phyloP scores from a whole-genome alignment of 2,797 vertebrate genomes.

The Neostethus bicornis region DNA sequence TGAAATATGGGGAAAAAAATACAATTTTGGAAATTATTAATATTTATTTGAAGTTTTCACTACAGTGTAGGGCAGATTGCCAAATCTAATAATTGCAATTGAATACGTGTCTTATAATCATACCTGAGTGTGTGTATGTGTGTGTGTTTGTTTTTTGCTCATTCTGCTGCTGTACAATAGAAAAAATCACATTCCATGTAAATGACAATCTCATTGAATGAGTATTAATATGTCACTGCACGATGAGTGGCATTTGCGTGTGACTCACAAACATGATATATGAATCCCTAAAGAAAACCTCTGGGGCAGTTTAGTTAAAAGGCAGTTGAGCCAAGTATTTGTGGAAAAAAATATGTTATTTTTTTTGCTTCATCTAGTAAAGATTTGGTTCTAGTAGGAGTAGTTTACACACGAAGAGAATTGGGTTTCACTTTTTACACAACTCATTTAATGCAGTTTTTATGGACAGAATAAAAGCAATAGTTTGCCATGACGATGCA shows the following conservation, averaged over 20 bases:
- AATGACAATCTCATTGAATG: slow-evolving; percentile 5
- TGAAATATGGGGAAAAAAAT: no score
- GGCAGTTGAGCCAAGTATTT: no score
- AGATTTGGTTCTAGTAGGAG: no score
- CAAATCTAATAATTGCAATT: background rate
- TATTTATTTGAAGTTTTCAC: no score
- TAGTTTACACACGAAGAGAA: no score
- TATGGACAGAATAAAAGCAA: slow-evolving; percentile 20
- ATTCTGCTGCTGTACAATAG: slow-evolving; percentile 8
- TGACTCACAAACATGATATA: slow-evolving; percentile 31
- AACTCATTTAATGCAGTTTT: background rate
- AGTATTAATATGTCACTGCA: slow-evolving; percentile 3
- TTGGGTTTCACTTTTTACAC: background rate
- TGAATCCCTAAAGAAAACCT: slow-evolving; percentile 21
- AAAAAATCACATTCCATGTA: no score
- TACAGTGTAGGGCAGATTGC: no score
- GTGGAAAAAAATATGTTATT: no score
- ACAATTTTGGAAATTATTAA: no score
- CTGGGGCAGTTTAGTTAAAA: slow-evolving; percentile 30
- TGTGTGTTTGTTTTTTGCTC: no score
- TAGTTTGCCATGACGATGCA: slow-evolving; percentile 5
- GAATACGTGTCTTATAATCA: no score
- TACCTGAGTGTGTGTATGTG: background rate
- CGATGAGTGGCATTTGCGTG: slow-evolving; percentile 28
- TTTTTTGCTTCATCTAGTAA: no score